Percentiles rank a stretch among this genome's conserved stretches.
Evolutionary conservation across 2,888 invertebrate species (phyloP).

Genomic region (Patella pellucida): DNA sequence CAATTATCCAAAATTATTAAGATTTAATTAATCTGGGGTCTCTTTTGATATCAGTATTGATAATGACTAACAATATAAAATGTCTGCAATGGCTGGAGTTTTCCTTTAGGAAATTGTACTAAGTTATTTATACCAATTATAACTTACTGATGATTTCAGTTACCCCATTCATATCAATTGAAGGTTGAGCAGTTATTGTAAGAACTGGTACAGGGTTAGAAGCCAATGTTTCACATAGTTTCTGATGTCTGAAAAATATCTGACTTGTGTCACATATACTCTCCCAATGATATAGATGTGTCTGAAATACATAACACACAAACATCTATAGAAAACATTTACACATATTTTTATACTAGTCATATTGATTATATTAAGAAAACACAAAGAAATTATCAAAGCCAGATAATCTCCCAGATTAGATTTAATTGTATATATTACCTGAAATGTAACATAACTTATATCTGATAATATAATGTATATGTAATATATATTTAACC

Average conservation of each 20-base stretch:
- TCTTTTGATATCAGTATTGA: too few relatives aligned
- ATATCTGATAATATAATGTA: too few relatives aligned
- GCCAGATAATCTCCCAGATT: not conserved
- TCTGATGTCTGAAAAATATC: slow-evolving; percentile 78
- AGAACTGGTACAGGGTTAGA: slow-evolving; percentile 83
- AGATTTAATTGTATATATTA: not conserved
- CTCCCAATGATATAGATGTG: slow-evolving; percentile 78
- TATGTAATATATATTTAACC: too few relatives aligned
- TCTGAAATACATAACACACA: slow-evolving; percentile 70
- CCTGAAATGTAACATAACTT: too few relatives aligned
- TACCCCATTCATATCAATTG: slow-evolving; percentile 45
- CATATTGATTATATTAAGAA: not conserved
- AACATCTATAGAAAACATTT: not conserved
- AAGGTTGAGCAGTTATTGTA: slow-evolving; percentile 78
- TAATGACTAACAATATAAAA: too few relatives aligned
- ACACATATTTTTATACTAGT: not conserved
- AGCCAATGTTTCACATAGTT: slow-evolving; percentile 80
- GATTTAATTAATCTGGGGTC: too few relatives aligned
- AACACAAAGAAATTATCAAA: not conserved
- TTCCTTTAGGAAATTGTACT: too few relatives aligned
- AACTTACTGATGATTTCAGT: slow-evolving; percentile 60
- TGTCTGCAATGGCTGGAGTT: too few relatives aligned
- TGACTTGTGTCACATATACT: slow-evolving; percentile 71
- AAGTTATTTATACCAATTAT: too few relatives aligned
- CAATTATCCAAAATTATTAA: too few relatives aligned